Percentiles rank a stretch among this genome's conserved stretches.
phyloP scores from a whole-genome alignment of 1,140 invertebrate species.

The Acromyrmex charruanus region DNA sequence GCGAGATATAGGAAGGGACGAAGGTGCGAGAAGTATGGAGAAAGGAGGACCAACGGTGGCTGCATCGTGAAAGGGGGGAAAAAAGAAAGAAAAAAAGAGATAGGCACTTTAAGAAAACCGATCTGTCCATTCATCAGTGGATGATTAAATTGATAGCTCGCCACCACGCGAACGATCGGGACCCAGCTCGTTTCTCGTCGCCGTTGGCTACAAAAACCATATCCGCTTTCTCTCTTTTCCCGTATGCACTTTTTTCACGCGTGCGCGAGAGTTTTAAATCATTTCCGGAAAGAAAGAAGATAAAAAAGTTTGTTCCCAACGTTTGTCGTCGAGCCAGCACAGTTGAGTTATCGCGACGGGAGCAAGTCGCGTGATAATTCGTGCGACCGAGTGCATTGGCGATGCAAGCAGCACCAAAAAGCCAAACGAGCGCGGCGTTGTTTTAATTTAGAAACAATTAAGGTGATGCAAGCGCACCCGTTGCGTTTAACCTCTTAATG shows the following conservation, averaged over 20 bases:
- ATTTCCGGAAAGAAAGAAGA: slow-evolving; percentile 26
- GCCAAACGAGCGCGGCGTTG: background rate
- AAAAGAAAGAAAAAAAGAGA: slow-evolving; percentile 59
- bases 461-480: slow-evolving; percentile 67
- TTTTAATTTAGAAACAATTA: slow-evolving; percentile 72
- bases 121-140: slow-evolving; percentile 78
- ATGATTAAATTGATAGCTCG: slow-evolving; percentile 77
- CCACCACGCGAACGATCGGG: slow-evolving; percentile 71
- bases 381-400: background rate
- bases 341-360: slow-evolving; percentile 26
- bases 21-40: background rate
- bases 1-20: slow-evolving; percentile 11
- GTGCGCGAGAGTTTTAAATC: slow-evolving; percentile 19
- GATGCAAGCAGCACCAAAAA: background rate
- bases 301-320: background rate
- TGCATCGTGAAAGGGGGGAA: background rate
- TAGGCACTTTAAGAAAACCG: slow-evolving; percentile 82
- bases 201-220: slow-evolving; percentile 16
- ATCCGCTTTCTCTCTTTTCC: slow-evolving; percentile 16
- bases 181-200: slow-evolving; percentile 32
- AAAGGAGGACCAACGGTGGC: slow-evolving; percentile 13
- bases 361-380: slow-evolving; percentile 24
- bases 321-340: slow-evolving; percentile 1
- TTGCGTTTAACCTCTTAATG: slow-evolving; percentile 72
- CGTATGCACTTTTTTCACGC: background rate